These are phyloP conservation scores for Recurvirostra avosetta DNA, from an alignment of 2,113 vertebrate genomes.

Conservation along the genomic window DNA sequence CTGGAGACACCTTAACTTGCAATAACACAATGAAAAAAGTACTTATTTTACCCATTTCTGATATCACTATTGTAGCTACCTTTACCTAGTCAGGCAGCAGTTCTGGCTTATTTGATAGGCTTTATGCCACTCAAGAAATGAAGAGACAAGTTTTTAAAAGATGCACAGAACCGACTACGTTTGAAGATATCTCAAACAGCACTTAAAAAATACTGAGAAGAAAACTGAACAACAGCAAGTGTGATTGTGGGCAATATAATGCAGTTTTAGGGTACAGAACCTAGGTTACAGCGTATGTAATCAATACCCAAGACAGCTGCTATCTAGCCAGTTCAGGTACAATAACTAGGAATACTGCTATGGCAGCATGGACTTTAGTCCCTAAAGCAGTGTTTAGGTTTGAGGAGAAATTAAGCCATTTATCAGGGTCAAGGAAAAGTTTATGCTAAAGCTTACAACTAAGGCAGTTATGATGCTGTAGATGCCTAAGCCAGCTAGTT, in stretches of 20 bases:
- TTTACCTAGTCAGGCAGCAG: neutral
- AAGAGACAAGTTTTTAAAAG: neutral
- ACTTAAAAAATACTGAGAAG: neutral
- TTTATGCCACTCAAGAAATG: neutral
- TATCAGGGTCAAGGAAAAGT: neutral
- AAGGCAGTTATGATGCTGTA: neutral
- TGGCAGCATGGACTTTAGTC: neutral
- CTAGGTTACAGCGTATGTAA: neutral
- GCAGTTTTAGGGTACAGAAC: neutral
- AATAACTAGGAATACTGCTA: neutral
- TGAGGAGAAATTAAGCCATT: neutral
- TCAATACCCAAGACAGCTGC: neutral
- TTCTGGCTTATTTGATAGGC: neutral
- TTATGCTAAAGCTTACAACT: neutral
- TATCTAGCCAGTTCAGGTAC: neutral
- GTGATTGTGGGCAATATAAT: neutral
- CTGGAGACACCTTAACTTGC: neutral
- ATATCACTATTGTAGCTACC: neutral
- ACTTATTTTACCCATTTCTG: neutral
- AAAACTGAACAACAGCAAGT: neutral
- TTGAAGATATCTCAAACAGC: neutral
- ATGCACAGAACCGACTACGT: neutral
- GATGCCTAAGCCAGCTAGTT: neutral
- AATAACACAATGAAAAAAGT: neutral
- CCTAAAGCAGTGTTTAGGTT: neutral